Evolutionary conservation across 2,888 invertebrate genomes (phyloP).

Genomic region (Holacanthella duospinosa): DNA sequence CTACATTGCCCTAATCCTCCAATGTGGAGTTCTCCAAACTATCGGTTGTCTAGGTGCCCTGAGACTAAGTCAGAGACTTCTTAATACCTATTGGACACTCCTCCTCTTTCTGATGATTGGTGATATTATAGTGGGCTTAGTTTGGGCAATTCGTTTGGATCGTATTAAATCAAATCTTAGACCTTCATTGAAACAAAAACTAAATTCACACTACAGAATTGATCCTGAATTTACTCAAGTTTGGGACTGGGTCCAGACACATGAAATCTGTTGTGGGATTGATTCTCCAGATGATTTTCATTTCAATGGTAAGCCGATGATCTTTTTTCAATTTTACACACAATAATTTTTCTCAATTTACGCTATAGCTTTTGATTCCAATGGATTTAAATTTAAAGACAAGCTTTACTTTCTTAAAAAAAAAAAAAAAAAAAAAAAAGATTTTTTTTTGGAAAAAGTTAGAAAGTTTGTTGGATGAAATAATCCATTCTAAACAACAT

Average conservation of each 20-base stretch:
- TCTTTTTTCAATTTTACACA: neutral
- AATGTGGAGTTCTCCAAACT: slow-evolving; percentile 54
- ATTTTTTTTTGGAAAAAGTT: too few species aligned
- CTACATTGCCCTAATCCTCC: slow-evolving; percentile 66
- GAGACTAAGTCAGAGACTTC: slow-evolving; percentile 64
- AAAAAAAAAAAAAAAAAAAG: too few species aligned
- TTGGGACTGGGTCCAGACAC: slow-evolving; percentile 40
- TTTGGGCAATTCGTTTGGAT: slow-evolving; percentile 73
- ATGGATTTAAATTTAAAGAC: too few species aligned
- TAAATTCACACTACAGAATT: slow-evolving; percentile 59
- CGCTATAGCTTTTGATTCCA: neutral
- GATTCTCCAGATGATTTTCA: slow-evolving; percentile 48
- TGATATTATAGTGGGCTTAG: slow-evolving; percentile 70
- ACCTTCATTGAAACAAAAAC: slow-evolving; percentile 55
- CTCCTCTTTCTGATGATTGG: slow-evolving; percentile 67
- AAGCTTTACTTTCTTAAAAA: too few species aligned
- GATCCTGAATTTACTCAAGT: slow-evolving; percentile 55
- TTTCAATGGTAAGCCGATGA: slow-evolving; percentile 22
- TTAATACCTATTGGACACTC: slow-evolving; percentile 74
- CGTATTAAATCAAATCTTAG: slow-evolving; percentile 62
- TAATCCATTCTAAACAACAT: too few species aligned
- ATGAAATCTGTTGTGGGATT: slow-evolving; percentile 60
- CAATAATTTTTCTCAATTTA: neutral
- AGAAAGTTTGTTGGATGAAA: too few species aligned
- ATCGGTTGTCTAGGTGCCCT: slow-evolving; percentile 64